Evolutionary conservation across 2,113 vertebrate genomes (phyloP), one percentile per base, ranked within the genome.

Genomic region (Cavia porcellus): DNA sequence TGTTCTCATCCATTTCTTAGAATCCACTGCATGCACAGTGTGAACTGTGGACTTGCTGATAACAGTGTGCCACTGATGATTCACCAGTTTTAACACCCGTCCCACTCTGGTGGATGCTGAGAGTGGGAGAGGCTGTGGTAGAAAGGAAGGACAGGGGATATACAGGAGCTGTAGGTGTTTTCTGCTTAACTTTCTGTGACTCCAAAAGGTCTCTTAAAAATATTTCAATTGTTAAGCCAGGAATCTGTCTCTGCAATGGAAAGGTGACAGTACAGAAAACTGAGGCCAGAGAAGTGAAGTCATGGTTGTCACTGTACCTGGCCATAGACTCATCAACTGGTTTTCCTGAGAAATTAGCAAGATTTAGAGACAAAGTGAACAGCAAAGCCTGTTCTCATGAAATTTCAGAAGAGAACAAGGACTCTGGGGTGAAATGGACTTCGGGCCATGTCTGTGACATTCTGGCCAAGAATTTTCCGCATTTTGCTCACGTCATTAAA

Each of bases 41-140:
- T 20, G 15, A 35, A 59, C 84, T 24, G 0, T 25, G 68, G 35
- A 42, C 84, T 70, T 9, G 5, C 10, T 32, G 32, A 47, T 9
- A 1, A 30, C 0, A 7, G 5, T 4, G 24, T 4, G 25, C 32
- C 52, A 1, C 3, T 15, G 24, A 11, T 11, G 24, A 20, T 17
- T 77, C 47, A 0, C 22, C 20, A 9, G 13, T 0, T 9, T 10
- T 47, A 30, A 11, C 24, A 12, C 50, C 22, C 4, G 28, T 13
- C 12, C 30, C 12, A 0, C 20, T 25, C 45, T 11, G 52, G 47
- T 57, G 47, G 42, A 3, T 5, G 35, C 1, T 52, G 88, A 72
- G 5, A 25, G 14, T 0, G 55, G 30, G 30, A 25, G 19, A 4
- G 25, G 10, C 7, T 12, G 22, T 0, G 13, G 38, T 12, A 6